Percentiles rank a stretch among this genome's conserved stretches.
phyloP scores from a whole-genome alignment of 1,140 invertebrate genomes.

The Sycophaga agraensis region DNA sequence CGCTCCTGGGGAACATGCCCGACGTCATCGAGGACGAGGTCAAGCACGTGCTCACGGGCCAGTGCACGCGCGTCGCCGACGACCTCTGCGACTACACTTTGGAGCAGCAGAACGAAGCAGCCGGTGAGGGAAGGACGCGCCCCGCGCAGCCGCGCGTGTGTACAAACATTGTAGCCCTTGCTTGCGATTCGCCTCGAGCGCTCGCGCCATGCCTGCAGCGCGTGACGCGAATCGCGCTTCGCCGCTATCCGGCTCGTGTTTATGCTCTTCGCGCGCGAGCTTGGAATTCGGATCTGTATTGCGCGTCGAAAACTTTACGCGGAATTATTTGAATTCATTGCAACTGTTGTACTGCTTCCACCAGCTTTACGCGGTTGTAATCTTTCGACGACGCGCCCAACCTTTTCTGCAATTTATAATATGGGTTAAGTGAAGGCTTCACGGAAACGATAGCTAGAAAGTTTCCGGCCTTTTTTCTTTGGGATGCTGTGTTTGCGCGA shows the following conservation, averaged over 20 bases:
- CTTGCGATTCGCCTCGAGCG: background rate
- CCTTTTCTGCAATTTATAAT: slow-evolving; percentile 9
- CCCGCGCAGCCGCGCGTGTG: background rate
- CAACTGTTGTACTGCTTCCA: no score
- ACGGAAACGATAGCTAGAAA: background rate
- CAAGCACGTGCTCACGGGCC: slow-evolving; percentile 33
- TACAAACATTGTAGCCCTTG: background rate
- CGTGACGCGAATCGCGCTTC: no score
- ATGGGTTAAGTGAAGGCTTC: slow-evolving; percentile 5
- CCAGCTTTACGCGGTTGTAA: no score
- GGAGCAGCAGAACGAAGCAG: slow-evolving; percentile 73
- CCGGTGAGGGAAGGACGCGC: slow-evolving; percentile 48
- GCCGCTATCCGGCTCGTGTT: no score
- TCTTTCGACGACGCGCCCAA: no score
- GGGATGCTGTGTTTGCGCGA: background rate
- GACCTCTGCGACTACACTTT: slow-evolving; percentile 79
- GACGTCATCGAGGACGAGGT: slow-evolving; percentile 39
- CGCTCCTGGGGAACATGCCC: no score
- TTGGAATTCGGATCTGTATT: no score
- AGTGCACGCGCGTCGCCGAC: slow-evolving; percentile 50
- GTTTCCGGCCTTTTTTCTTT: background rate
- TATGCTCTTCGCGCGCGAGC: no score
- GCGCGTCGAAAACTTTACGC: no score
- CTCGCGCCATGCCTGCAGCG: background rate
- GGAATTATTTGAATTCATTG: no score